These are phyloP conservation scores for Beroe ovata DNA, from an alignment of 37 sponge, comb jelly and placozoan species.

Conservation along the genomic window DNA sequence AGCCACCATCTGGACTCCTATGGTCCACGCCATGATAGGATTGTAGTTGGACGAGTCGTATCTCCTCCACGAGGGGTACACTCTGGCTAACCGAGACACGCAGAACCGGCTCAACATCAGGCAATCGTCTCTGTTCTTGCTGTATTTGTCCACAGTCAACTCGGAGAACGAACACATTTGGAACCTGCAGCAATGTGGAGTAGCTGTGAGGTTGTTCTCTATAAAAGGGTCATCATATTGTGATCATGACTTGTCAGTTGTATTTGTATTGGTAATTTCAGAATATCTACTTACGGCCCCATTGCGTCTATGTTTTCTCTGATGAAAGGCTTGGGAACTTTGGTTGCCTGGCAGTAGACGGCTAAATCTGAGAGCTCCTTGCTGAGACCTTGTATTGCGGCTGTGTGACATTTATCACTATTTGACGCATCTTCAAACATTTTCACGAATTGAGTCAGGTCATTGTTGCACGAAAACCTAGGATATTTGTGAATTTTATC, in stretches of 20 bases:
- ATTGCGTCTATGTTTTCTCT: not conserved
- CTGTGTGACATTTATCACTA: not conserved
- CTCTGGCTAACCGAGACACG: not conserved
- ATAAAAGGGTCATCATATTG: too few relatives aligned
- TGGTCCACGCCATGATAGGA: constrained; percentile 37
- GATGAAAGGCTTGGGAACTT: constrained; percentile 52
- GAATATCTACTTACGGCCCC: constrained; percentile 32
- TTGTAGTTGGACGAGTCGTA: constrained; percentile 60
- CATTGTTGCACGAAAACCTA: not conserved
- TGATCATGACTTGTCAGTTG: too few relatives aligned
- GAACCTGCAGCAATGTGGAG: not conserved
- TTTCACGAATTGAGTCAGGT: constrained; percentile 78
- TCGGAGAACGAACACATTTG: constrained; percentile 59
- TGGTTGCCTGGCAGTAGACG: constrained; percentile 78
- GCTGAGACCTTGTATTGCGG: constrained; percentile 74
- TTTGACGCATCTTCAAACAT: constrained; percentile 70
- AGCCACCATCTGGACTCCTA: constrained; percentile 57
- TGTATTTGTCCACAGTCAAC: constrained; percentile 40
- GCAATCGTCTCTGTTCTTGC: constrained; percentile 45
- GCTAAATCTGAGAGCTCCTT: constrained; percentile 90
- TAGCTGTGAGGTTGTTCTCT: too few relatives aligned
- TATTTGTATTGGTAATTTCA: too few relatives aligned
- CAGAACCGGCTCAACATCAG: constrained; percentile 7
- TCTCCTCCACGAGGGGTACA: constrained; percentile 65
- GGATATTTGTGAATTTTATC: too few relatives aligned